These are phyloP conservation scores for Spilarctia lutea DNA, from an alignment of 2,888 invertebrate species.

Conservation along the genomic window DNA sequence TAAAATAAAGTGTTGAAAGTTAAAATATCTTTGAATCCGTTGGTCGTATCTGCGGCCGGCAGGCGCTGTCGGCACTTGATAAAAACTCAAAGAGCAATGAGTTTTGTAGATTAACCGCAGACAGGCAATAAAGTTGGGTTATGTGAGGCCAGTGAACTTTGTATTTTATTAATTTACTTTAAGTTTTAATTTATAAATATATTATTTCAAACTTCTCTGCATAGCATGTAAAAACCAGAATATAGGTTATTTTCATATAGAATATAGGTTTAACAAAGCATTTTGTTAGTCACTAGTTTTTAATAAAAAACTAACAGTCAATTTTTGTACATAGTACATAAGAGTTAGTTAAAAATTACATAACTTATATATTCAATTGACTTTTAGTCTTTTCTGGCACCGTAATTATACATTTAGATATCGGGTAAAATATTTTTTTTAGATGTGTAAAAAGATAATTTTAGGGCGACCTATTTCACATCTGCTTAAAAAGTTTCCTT, in stretches of 20 bases:
- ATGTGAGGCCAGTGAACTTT: not conserved
- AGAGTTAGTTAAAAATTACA: too few relatives aligned
- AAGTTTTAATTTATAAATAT: not conserved
- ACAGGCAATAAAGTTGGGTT: not conserved
- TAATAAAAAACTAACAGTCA: too few relatives aligned
- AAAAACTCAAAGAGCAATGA: conserved; percentile 45
- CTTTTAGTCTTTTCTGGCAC: not conserved
- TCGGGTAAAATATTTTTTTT: not conserved
- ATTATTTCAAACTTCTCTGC: not conserved
- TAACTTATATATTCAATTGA: not conserved
- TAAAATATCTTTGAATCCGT: conserved; percentile 62
- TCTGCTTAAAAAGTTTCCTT: conserved; percentile 7
- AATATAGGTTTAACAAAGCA: too few relatives aligned
- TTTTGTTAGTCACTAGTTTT: too few relatives aligned
- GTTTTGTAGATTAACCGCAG: conserved; percentile 5
- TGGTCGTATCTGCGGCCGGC: conserved; percentile 59
- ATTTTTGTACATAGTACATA: too few relatives aligned
- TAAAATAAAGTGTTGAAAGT: conserved; percentile 64
- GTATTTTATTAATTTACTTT: not conserved
- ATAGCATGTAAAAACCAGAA: not conserved
- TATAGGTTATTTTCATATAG: too few relatives aligned
- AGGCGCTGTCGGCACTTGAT: conserved; percentile 63
- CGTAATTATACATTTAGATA: not conserved
- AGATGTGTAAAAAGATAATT: not conserved
- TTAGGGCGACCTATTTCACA: not conserved